These are phyloP conservation scores for Poicephalus meyeri DNA, from an alignment of 2,113 vertebrate genomes.

Conservation along the genomic window DNA sequence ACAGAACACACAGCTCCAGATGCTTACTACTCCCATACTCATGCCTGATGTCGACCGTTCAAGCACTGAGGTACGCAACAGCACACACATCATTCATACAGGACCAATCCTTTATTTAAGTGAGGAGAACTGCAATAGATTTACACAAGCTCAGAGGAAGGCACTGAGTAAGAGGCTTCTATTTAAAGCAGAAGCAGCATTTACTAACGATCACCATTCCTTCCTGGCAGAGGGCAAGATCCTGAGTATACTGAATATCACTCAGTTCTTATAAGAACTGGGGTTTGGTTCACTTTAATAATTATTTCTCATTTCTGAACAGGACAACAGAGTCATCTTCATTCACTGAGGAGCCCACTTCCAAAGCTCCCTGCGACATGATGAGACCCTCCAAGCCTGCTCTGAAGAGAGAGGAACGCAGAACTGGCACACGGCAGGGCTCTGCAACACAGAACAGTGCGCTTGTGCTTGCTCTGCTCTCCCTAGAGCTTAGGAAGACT, in stretches of 20 bases:
- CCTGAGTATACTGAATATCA: not conserved
- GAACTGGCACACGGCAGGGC: not conserved
- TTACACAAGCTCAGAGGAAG: not conserved
- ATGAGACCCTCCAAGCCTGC: not conserved
- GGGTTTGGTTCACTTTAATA: not conserved
- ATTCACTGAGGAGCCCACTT: not conserved
- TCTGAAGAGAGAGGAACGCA: not conserved
- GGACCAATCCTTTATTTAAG: not conserved
- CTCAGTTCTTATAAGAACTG: not conserved
- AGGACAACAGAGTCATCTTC: not conserved
- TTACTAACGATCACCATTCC: not conserved
- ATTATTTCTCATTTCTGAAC: not conserved
- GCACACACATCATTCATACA: not conserved
- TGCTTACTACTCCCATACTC: not conserved
- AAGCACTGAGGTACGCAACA: too few relatives aligned
- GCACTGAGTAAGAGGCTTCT: not conserved
- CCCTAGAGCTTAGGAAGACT: not conserved
- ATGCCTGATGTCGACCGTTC: not conserved
- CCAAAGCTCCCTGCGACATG: not conserved
- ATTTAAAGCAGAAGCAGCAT: not conserved
- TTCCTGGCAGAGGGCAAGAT: not conserved
- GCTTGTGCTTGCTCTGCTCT: rapidly evolving
- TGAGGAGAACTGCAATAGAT: not conserved
- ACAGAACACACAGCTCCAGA: not conserved
- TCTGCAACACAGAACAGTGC: not conserved